Evolutionary conservation across 2,888 invertebrate species (phyloP), one percentile per base, ranked within the genome.

Genomic region (Miltochrista miniata): DNA sequence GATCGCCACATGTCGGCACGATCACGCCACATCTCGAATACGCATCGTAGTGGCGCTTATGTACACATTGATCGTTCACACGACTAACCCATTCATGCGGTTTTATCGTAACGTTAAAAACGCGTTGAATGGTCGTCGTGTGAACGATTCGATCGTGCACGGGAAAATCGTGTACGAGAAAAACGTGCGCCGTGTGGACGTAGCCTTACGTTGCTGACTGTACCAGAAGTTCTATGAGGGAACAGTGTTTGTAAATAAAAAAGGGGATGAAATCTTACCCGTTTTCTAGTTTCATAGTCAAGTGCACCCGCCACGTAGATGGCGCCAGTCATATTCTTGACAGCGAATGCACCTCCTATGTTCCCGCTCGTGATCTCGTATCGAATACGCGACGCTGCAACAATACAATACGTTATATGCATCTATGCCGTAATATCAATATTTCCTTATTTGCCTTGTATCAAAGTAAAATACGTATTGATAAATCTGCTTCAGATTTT

Each of bases 351-450:
- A 75, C 98, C 98, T 62, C 98, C 98, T 94, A 98, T 95, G 95
- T 99, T 99, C 93, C 98, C 98, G 95, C 97, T 97, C 92, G 98
- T 98, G 93, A 99, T 98, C 95, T 98, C 98, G 94, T 99, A 99
- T 94, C 98, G 97, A 94, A 99, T 98, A 94, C 97, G 97, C 93
- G 98, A 98, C 88, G 98, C 98, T 98, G 94, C 58, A 89, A 90
- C 74, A 84, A 84, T 81, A 79, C 68, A 78, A 73, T 74, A 29
- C 59, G 64, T 68, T 64, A 61, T 68, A 62, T 53, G 55, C 51
- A 43, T 48, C 41, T 41, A 35, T 53, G 58, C 34, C 31, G 2
- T 5, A 5, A 31, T 31, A 10, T 11, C 31, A 31, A 10, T 11
- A 10, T 31, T 31, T 31, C 11, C 11, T 31, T 31, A 8, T 31